A percentile compares a stretch with the other conserved stretches of the same genome.
phyloP scores from a whole-genome alignment of 2,888 invertebrate genomes.

The Matsumyia berberina region DNA sequence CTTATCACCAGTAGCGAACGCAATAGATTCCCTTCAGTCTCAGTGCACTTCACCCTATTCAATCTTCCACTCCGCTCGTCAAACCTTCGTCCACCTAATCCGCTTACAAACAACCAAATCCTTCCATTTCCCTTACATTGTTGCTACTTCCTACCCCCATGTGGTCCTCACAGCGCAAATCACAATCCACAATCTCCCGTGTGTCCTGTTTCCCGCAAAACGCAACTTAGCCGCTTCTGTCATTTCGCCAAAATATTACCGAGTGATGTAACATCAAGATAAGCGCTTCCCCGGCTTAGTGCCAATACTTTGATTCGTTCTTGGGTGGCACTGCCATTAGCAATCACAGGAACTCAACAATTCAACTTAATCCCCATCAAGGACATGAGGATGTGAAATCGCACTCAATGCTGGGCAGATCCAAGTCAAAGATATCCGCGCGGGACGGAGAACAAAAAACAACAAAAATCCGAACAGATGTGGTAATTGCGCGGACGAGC shows the following conservation, averaged over 20 bases:
- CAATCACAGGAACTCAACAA: slow-evolving; percentile 68
- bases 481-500: slow-evolving; percentile 58
- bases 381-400: slow-evolving; percentile 40
- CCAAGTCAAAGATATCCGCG: slow-evolving; percentile 28
- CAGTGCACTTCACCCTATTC: too few relatives aligned
- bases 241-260: slow-evolving; percentile 46
- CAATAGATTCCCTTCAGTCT: too few relatives aligned
- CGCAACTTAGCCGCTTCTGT: slow-evolving; percentile 50
- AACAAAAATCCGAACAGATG: slow-evolving; percentile 63
- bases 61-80: too few relatives aligned
- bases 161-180: slow-evolving; percentile 6
- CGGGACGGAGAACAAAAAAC: slow-evolving; percentile 10
- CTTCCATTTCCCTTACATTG: not conserved
- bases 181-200: slow-evolving; percentile 23
- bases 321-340: slow-evolving; percentile 73
- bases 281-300: slow-evolving; percentile 52
- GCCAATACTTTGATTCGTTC: slow-evolving; percentile 45
- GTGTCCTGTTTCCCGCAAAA: slow-evolving; percentile 1
- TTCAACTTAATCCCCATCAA: slow-evolving; percentile 72
- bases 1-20: too few relatives aligned
- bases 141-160: not conserved
- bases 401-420: slow-evolving; percentile 35
- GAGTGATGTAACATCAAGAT: slow-evolving; percentile 73
- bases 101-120: not conserved
- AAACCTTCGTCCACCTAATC: not conserved